Evolutionary conservation across 2,797 vertebrate species (phyloP).

Genomic region (Leuciscus waleckii): DNA sequence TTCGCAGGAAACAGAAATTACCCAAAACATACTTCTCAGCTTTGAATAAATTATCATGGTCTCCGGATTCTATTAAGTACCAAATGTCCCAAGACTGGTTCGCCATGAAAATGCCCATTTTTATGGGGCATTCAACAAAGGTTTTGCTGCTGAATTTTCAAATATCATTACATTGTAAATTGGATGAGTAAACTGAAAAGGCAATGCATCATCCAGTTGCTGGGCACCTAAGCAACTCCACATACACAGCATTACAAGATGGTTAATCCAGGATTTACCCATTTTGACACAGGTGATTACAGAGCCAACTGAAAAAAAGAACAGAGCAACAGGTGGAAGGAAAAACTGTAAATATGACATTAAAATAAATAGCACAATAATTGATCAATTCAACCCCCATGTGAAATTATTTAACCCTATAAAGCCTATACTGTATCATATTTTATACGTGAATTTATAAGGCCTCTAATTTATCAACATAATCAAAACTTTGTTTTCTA

Average conservation of each 20-base stretch:
- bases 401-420: neutral
- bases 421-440: neutral
- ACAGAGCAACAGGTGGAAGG: slow-evolving; percentile 24
- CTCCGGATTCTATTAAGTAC: slow-evolving; percentile 87
- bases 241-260: slow-evolving; percentile 73
- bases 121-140: slow-evolving; percentile 80
- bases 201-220: slow-evolving; percentile 61
- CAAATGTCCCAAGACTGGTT: slow-evolving; percentile 80
- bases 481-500: neutral
- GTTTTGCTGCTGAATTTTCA: slow-evolving; percentile 87
- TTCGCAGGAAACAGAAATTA: slow-evolving; percentile 87
- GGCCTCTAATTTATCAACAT: neutral
- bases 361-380: neutral
- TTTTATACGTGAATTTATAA: neutral
- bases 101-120: slow-evolving; percentile 84
- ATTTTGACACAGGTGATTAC: slow-evolving; percentile 67
- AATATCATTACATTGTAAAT: slow-evolving; percentile 84
- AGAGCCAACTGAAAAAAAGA: slow-evolving; percentile 26
- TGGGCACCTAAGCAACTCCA: slow-evolving; percentile 75
- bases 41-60: slow-evolving; percentile 86
- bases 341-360: neutral
- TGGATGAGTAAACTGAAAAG: slow-evolving; percentile 80
- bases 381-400: neutral
- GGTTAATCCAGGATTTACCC: slow-evolving; percentile 76
- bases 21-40: slow-evolving; percentile 85